phyloP scores from a whole-genome alignment of 2,113 vertebrate species.

The Corythornis madagascariensis region DNA sequence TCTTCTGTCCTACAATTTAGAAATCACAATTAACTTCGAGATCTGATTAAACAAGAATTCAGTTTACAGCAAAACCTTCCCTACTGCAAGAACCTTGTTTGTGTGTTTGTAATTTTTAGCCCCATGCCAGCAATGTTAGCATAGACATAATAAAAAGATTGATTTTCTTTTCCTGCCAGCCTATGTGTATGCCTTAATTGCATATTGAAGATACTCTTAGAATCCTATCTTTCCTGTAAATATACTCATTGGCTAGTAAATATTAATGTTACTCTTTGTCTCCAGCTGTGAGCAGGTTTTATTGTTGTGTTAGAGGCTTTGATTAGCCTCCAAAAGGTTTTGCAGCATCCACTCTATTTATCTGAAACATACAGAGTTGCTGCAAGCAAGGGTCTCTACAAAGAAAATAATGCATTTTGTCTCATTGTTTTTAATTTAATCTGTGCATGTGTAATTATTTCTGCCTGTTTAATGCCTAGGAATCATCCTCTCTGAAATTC shows the following conservation, averaged over 20 bases:
- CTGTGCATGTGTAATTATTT: slow-evolving; percentile 52
- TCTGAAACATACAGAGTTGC: slow-evolving; percentile 60
- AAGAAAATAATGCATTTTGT: slow-evolving; percentile 6
- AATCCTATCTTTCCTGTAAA: slow-evolving; percentile 59
- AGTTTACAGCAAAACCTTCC: slow-evolving; percentile 23
- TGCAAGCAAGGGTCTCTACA: slow-evolving; percentile 33
- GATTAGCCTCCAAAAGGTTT: slow-evolving; percentile 68
- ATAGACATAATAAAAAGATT: slow-evolving; percentile 40
- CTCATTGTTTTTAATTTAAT: slow-evolving; percentile 55
- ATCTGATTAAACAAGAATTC: neutral
- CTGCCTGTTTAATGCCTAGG: slow-evolving; percentile 30
- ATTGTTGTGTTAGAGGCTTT: slow-evolving; percentile 62
- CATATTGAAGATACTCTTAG: slow-evolving; percentile 35
- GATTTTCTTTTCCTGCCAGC: slow-evolving; percentile 57
- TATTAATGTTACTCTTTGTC: slow-evolving; percentile 54
- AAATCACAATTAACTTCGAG: neutral
- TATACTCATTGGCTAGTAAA: slow-evolving; percentile 61
- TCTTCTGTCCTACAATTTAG: neutral
- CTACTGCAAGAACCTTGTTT: slow-evolving; percentile 41
- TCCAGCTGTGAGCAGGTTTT: slow-evolving; percentile 62
- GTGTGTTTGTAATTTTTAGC: slow-evolving; percentile 35
- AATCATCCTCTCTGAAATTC: slow-evolving; percentile 29
- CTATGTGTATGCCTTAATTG: slow-evolving; percentile 60
- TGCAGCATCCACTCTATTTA: slow-evolving; percentile 44
- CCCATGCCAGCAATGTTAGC: slow-evolving; percentile 53